Evolutionary conservation across 2,888 invertebrate species (phyloP), one percentile per base, ranked within the genome.

Genomic region (Entomobrya proxima): DNA sequence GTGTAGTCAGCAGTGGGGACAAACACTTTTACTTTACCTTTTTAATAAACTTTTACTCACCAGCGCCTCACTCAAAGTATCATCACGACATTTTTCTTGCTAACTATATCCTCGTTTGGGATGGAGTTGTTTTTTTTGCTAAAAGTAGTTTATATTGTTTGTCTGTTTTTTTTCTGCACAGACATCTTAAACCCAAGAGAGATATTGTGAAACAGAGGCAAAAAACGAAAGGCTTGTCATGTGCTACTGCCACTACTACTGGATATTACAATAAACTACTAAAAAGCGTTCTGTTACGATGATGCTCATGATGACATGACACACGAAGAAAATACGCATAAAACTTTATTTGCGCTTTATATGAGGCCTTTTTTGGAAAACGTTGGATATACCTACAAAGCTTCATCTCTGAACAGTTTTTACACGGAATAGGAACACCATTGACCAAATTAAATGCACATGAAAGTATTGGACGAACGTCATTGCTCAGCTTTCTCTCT

Each of bases 11-110:
- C 24, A 69, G 67, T 37, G 81, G 37, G 35, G 67, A 75, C 82
- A 82, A 75, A 82, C 82, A 82, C 64, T 82, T 82, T 67, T 64
- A 82, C 82, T 82, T 82, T 82, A 82, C 82, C 58, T 27, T 82
- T 79, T 75, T 82, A 75, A 75, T 82, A 82, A 82, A 82, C 75
- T 82, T 82, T 75, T 82, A 74, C 64, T 64, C 37, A 40, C 72
- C 50, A 11, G 50, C 47, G 18, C 13, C 52, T 64, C 40, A n/a
- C 77, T 61, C 7, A 7, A 15, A 74, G 50, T 32, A 74, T 30
- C 27, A 35, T 74, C 67, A 11, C 47, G 21, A 35, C 64, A 64
- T 64, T 35, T 30, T 30, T 30, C 2, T 27, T 6, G n/a, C 40
- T 61, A 27, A 52, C 18, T 13, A 52, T n/a, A 52, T 52, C n/a